phyloP scores from a whole-genome alignment of 2,113 vertebrate species.

The Mola mola region DNA sequence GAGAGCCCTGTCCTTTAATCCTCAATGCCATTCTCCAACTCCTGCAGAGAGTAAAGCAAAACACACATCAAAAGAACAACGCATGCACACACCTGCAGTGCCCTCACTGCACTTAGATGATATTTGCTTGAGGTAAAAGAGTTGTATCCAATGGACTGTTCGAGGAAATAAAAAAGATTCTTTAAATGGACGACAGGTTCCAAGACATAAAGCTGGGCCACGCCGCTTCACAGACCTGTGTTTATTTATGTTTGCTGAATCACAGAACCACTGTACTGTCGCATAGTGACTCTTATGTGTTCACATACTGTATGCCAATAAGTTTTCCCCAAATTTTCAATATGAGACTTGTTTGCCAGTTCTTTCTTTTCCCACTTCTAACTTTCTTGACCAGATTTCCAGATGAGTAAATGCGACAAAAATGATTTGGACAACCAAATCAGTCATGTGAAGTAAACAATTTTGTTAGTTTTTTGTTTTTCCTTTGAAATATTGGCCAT shows the following conservation, averaged over 20 bases:
- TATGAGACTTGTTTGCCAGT: conserved; percentile 1
- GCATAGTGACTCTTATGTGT: conserved; percentile 13
- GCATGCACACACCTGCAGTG: conserved; percentile 39
- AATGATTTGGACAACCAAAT: neutral
- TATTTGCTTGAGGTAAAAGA: conserved; percentile 46
- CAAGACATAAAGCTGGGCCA: conserved; percentile 46
- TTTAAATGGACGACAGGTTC: conserved; percentile 45
- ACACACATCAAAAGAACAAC: conserved; percentile 60
- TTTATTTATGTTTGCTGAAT: conserved; percentile 19
- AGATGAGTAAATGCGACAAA: neutral
- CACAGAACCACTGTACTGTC: neutral
- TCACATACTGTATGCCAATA: conserved; percentile 15
- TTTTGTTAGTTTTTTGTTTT: neutral
- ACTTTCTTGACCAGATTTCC: too few species aligned
- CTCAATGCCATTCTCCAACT: conserved; percentile 35
- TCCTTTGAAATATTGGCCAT: neutral
- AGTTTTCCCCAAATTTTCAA: conserved; percentile 2
- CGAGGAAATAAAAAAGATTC: conserved; percentile 36
- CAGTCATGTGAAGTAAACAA: neutral
- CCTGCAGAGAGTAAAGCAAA: conserved; percentile 46
- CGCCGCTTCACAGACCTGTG: conserved; percentile 35
- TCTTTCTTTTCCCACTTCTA: conserved; percentile 10
- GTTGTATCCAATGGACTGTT: conserved; percentile 47
- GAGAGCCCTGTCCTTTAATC: conserved; percentile 56
- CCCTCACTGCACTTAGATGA: conserved; percentile 31